Evolutionary conservation across 1,140 invertebrate genomes (phyloP).

Genomic region (Achatina immaculata): DNA sequence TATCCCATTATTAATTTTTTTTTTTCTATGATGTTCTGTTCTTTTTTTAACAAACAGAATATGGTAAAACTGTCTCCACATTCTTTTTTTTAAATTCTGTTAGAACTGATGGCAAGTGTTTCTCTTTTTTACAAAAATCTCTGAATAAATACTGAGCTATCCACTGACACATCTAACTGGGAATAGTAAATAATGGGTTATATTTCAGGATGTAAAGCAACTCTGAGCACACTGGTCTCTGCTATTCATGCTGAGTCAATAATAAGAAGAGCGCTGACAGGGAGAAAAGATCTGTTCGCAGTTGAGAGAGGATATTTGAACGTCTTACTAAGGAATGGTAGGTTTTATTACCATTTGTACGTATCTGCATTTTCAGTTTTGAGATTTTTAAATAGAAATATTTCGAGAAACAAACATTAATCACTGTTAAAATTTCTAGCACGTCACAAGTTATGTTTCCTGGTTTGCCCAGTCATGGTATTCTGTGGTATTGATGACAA

Average conservation of each 20-base stretch:
- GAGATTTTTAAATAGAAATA: not conserved
- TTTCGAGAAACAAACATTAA: not conserved
- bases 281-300: constrained; percentile 20
- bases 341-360: not conserved
- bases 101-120: not conserved
- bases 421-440: not conserved
- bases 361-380: not conserved
- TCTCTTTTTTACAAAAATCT: not conserved
- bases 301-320: constrained; percentile 27
- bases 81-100: not conserved
- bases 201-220: constrained; percentile 39
- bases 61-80: not conserved
- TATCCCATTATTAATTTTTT: too few species aligned
- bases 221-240: constrained; percentile 28
- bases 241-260: constrained; percentile 48
- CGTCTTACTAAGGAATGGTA: not conserved
- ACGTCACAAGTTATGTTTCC: not conserved
- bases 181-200: not conserved
- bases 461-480: too few species aligned
- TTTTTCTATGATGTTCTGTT: too few species aligned
- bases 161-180: not conserved
- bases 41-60: not conserved
- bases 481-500: too few species aligned
- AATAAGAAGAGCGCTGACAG: not conserved
- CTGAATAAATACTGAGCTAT: constrained; percentile 2